Conservation (phyloP, 2,797 vertebrate genomes). For the Ctenopoma multispine region DNA sequence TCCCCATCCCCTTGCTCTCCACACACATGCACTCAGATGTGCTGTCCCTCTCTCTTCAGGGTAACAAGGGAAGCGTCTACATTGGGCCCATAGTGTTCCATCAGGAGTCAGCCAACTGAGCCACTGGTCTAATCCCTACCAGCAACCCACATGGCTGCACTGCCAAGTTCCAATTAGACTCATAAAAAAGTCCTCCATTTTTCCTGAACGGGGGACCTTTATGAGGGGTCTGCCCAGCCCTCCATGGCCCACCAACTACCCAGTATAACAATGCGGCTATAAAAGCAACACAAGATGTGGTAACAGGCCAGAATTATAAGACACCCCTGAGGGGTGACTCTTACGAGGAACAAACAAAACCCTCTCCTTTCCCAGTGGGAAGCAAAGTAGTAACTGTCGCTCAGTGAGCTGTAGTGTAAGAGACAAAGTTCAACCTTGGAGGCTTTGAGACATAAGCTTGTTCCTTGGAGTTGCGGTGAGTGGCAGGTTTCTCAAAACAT, state of each 20-base stretch:
- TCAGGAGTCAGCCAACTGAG: constrained; percentile 81
- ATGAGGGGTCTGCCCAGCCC: constrained; percentile 58
- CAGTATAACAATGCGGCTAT: constrained; percentile 58
- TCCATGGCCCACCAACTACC: constrained; percentile 61
- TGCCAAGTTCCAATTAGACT: constrained; percentile 83
- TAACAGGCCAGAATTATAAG: constrained; percentile 63
- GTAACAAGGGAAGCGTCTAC: constrained; percentile 79
- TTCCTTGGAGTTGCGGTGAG: constrained; percentile 10
- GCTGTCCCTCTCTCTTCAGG: constrained; percentile 59
- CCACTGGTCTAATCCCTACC: constrained; percentile 76
- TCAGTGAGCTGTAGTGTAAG: constrained; percentile 20
- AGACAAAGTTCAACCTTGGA: constrained; percentile 40
- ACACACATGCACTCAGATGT: constrained; percentile 42
- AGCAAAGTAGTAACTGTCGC: constrained; percentile 48
- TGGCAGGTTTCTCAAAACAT: constrained; percentile 48
- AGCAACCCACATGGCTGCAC: constrained; percentile 71
- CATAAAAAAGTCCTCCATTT: constrained; percentile 60
- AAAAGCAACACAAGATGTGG: constrained; percentile 63
- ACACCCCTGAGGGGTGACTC: constrained; percentile 40
- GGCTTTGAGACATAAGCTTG: constrained; percentile 25
- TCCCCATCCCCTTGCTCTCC: constrained; percentile 41
- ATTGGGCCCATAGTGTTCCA: constrained; percentile 76
- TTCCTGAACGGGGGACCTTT: constrained; percentile 60
- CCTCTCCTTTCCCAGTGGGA: constrained; percentile 14
- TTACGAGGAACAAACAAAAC: constrained; percentile 47